Conservation (phyloP, 2,797 vertebrate species). For the Myripristis jacobus region DNA sequence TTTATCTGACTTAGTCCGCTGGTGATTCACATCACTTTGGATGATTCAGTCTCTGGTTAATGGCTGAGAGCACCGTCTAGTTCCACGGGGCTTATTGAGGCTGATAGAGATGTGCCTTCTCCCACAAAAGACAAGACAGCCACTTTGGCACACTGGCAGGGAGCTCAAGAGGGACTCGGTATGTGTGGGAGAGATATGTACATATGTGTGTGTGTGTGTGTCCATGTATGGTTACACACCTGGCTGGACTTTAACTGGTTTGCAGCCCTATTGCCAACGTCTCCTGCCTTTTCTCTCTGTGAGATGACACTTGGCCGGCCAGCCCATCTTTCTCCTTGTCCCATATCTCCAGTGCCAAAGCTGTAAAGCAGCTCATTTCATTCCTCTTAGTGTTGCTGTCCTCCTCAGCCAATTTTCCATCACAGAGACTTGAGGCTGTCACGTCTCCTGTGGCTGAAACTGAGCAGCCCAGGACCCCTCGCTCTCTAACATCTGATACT, state of each 20-base stretch:
- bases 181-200: conserved; percentile 13
- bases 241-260: conserved; percentile 28
- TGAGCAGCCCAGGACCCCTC: conserved; percentile 40
- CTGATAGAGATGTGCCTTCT: conserved; percentile 57
- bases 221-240: background rate
- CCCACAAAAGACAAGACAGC: conserved; percentile 44
- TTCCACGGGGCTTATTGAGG: conserved; percentile 52
- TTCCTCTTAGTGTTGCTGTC: conserved; percentile 44
- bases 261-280: conserved; percentile 14
- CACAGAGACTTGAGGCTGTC: conserved; percentile 39
- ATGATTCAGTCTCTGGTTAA: conserved; percentile 67
- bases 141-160: conserved; percentile 41
- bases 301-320: conserved; percentile 20
- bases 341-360: conserved; percentile 32
- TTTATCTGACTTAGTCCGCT: conserved; percentile 54
- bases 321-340: conserved; percentile 26
- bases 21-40: conserved; percentile 67
- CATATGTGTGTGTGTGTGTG: background rate
- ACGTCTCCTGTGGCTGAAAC: conserved; percentile 37
- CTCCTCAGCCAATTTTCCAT: conserved; percentile 39
- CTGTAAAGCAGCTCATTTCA: conserved; percentile 41
- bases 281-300: conserved; percentile 20
- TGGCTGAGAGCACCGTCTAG: conserved; percentile 56
- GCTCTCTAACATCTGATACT: conserved; percentile 37
- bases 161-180: background rate